These are phyloP conservation scores for Brienomyrus longianalis DNA, from an alignment of 2,113 vertebrate species.

Conservation along the genomic window DNA sequence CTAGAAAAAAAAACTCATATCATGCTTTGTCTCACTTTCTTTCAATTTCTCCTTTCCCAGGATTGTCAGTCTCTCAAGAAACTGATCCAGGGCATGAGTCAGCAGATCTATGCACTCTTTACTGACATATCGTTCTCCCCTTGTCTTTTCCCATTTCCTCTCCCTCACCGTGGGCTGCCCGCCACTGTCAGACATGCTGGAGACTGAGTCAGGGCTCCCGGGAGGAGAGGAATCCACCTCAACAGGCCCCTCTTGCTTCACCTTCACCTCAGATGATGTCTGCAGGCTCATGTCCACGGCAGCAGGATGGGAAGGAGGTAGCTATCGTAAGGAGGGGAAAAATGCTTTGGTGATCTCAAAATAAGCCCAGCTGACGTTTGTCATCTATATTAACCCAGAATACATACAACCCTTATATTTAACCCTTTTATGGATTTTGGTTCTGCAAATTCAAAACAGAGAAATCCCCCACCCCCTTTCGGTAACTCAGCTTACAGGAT, in stretches of 20 bases:
- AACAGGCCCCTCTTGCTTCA: constrained; percentile 83
- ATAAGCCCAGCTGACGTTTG: background rate
- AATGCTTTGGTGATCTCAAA: background rate
- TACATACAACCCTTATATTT: background rate
- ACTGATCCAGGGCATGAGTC: background rate
- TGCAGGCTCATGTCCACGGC: constrained; percentile 63
- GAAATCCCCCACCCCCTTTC: background rate
- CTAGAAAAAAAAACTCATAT: background rate
- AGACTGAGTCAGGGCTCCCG: constrained; percentile 70
- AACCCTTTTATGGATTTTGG: background rate
- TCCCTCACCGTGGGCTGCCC: constrained; percentile 39
- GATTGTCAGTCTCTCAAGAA: background rate
- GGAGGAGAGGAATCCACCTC: constrained; percentile 87
- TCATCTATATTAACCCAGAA: background rate
- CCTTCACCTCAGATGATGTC: constrained; percentile 76
- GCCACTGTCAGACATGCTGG: constrained; percentile 54
- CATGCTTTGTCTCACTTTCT: background rate
- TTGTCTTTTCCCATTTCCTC: constrained; percentile 39
- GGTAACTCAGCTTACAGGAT: constrained; percentile 51
- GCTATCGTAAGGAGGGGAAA: constrained; percentile 33
- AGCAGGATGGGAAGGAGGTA: constrained; percentile 48
- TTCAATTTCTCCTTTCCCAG: background rate
- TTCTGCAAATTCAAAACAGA: background rate
- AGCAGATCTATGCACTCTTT: background rate
- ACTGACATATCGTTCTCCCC: background rate